Evolutionary conservation across 2,888 invertebrate species (phyloP).

Genomic region (Escarpia spicata): DNA sequence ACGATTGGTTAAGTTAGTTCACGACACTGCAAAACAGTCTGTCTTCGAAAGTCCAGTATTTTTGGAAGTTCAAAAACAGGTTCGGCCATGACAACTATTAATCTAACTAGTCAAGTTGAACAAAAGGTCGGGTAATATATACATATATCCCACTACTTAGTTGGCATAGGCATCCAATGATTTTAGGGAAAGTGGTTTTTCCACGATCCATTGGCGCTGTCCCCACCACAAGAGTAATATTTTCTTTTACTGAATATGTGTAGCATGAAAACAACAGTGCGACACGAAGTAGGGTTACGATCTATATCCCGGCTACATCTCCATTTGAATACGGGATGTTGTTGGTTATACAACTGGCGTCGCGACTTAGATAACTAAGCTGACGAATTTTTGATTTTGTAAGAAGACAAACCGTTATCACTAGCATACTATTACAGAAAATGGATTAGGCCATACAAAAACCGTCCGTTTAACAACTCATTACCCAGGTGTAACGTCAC

Average conservation of each 20-base stretch:
- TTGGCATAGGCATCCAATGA: background rate
- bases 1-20: background rate
- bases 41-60: background rate
- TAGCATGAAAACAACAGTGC: background rate
- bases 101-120: background rate
- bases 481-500: background rate
- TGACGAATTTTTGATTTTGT: too few relatives aligned
- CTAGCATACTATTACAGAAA: background rate
- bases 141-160: too few relatives aligned
- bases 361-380: too few relatives aligned
- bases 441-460: background rate
- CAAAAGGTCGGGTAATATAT: background rate
- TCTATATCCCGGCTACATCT: background rate
- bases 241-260: background rate
- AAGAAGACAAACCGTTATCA: background rate
- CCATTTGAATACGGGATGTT: too few relatives aligned
- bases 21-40: background rate
- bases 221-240: background rate
- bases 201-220: too few relatives aligned
- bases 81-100: background rate
- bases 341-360: too few relatives aligned
- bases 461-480: background rate
- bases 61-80: background rate
- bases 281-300: background rate
- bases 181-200: background rate